These are phyloP conservation scores for Avahi laniger DNA, from an alignment of 2,797 vertebrate species.

Conservation along the genomic window DNA sequence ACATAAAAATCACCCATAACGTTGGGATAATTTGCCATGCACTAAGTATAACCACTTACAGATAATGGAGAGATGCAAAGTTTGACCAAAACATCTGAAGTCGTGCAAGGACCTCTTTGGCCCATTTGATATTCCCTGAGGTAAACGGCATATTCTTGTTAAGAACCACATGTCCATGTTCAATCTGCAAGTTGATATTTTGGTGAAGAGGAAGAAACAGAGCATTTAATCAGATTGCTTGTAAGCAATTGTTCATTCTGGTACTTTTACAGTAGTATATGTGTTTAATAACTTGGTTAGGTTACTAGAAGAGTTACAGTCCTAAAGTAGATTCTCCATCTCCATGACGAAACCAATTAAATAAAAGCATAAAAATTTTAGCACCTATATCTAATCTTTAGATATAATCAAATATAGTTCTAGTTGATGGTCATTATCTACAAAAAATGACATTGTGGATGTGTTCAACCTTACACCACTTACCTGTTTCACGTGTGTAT, in stretches of 20 bases:
- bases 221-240: neutral
- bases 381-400: neutral
- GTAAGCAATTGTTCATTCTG: neutral
- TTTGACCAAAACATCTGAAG: conserved; percentile 87
- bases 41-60: conserved; percentile 80
- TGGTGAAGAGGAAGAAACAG: conserved; percentile 6
- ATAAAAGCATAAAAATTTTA: neutral
- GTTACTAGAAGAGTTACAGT: neutral
- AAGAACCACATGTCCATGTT: conserved; percentile 76
- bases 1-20: neutral
- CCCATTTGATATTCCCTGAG: conserved; percentile 88
- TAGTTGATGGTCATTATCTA: neutral
- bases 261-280: neutral
- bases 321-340: neutral
- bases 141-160: conserved; percentile 88
- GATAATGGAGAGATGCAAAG: conserved; percentile 82
- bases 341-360: neutral
- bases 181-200: conserved; percentile 71
- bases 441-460: neutral
- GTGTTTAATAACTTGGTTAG: neutral
- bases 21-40: neutral
- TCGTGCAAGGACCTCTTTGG: conserved; percentile 86
- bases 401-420: neutral
- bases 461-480: neutral
- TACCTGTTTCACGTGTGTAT: conserved; percentile 87